phyloP scores from a whole-genome alignment of 1,140 invertebrate species.

The Leptinotarsa lineolata region DNA sequence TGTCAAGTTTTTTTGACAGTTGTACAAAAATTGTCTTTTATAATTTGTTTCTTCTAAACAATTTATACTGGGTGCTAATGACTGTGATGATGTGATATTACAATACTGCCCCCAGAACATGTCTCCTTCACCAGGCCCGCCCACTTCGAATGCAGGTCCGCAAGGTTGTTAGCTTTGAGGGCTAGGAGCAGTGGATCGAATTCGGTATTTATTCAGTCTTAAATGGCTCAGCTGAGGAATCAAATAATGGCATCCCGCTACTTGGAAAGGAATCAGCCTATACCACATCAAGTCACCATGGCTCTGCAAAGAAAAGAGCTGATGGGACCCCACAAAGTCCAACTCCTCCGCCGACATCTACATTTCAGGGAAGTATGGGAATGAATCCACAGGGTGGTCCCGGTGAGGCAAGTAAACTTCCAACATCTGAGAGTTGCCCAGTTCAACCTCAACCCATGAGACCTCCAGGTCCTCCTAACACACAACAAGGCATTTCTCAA shows the following conservation, averaged over 20 bases:
- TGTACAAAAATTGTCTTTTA: too few relatives aligned
- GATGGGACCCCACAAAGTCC: slow-evolving; percentile 52
- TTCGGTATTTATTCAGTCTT: slow-evolving; percentile 58
- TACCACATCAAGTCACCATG: slow-evolving; percentile 78
- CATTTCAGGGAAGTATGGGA: neutral
- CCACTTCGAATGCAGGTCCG: neutral
- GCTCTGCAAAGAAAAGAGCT: slow-evolving; percentile 65
- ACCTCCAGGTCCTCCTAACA: slow-evolving; percentile 9
- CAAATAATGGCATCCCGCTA: slow-evolving; percentile 94
- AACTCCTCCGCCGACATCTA: slow-evolving; percentile 44
- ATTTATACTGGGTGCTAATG: too few relatives aligned
- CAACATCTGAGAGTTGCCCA: slow-evolving; percentile 42
- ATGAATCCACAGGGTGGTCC: neutral
- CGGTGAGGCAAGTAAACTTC: neutral
- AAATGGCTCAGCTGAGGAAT: slow-evolving; percentile 69
- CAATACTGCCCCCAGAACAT: too few relatives aligned
- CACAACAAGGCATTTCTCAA: neutral
- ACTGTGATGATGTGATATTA: too few relatives aligned
- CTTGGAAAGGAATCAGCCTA: slow-evolving; percentile 86
- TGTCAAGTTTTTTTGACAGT: too few relatives aligned
- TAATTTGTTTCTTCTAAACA: too few relatives aligned
- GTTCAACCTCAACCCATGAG: slow-evolving; percentile 45
- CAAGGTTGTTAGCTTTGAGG: slow-evolving; percentile 71
- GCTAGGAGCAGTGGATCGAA: slow-evolving; percentile 66
- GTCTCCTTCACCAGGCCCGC: neutral